Evolutionary conservation across 2,113 vertebrate species (phyloP).

Genomic region (Trochalopteron elliotii): DNA sequence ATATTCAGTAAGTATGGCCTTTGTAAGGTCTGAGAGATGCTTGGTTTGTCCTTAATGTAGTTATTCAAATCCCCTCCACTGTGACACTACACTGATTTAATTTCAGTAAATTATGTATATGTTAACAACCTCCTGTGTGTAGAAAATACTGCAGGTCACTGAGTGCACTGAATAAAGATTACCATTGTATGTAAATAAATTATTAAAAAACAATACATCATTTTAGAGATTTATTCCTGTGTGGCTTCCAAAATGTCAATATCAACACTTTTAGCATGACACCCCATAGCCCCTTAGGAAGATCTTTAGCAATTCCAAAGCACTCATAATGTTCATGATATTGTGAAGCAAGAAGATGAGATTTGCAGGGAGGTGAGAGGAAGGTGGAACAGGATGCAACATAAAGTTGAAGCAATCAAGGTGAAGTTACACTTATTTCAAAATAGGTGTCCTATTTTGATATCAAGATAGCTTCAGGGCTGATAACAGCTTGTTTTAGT

Average conservation of each 20-base stretch:
- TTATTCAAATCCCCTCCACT: not conserved
- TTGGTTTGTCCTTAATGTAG: not conserved
- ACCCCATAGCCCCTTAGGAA: not conserved
- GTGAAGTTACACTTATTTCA: not conserved
- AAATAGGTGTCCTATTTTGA: not conserved
- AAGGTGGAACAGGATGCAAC: not conserved
- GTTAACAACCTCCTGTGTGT: not conserved
- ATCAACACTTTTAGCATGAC: not conserved
- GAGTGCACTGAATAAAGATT: not conserved
- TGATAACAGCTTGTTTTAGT: not conserved
- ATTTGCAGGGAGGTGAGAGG: not conserved
- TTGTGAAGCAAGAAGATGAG: not conserved
- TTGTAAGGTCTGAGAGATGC: not conserved
- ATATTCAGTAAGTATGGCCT: conserved; percentile 84
- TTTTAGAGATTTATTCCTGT: not conserved
- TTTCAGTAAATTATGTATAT: not conserved
- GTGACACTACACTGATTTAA: not conserved
- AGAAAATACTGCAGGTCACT: not conserved
- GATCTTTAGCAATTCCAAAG: not conserved
- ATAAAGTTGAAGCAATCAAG: not conserved
- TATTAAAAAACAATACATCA: not conserved
- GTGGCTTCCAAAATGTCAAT: not conserved
- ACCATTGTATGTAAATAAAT: not conserved
- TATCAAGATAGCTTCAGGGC: not conserved
- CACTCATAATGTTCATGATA: not conserved